Base-by-base conservation (phyloP, 2,113 vertebrate genomes). In the Seriola dumerili region DNA sequence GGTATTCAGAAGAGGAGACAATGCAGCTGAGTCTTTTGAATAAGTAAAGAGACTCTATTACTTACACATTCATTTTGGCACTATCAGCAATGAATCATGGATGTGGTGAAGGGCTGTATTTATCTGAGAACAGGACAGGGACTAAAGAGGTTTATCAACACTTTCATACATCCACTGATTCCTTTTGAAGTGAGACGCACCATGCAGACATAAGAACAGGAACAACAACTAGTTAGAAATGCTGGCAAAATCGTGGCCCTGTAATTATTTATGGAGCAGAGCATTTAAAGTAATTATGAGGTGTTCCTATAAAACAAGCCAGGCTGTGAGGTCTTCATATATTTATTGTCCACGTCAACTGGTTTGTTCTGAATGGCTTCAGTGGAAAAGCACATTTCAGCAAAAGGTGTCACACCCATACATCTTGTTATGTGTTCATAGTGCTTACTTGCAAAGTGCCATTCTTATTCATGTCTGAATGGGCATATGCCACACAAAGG, bases 391-490 rank as follows among this genome's bases (percentile, higher is more conserved):
- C 76, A 62, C 74, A 66, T 92, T 92, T 84, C 87, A 88, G 85
- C 89, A 76, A 48, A 85, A 90, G 85, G 89, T 92, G 94, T 89
- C 93, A 93, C 84, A 75, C 67, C 64, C 86, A 64, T 82, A 83
- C 84, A 85, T 85, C 82, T 85, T 73, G 78, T 71, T 36, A 77
- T 64, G 83, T 52, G 70, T 66, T 89, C 81, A 83, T 83, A 79
- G 85, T 91, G 90, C 93, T 86, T 89, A 88, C 85, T 92, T 88
- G 89, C 94, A 92, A 93, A 89, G 85, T 95, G 93, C 86, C 94
- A 93, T 77, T 87, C 87, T 81, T 66, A 90, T 84, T 94, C 91
- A 91, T 76, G 87, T 95, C 93, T 81, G 78, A 87, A 80, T 65
- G 75, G 91, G 88, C 84, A 89, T 86, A 86, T 90, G 87, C 88